Percentiles rank a stretch among this genome's conserved stretches.
Evolutionary conservation across 2,888 invertebrate species (phyloP).

Genomic region (Prosapia bicincta): DNA sequence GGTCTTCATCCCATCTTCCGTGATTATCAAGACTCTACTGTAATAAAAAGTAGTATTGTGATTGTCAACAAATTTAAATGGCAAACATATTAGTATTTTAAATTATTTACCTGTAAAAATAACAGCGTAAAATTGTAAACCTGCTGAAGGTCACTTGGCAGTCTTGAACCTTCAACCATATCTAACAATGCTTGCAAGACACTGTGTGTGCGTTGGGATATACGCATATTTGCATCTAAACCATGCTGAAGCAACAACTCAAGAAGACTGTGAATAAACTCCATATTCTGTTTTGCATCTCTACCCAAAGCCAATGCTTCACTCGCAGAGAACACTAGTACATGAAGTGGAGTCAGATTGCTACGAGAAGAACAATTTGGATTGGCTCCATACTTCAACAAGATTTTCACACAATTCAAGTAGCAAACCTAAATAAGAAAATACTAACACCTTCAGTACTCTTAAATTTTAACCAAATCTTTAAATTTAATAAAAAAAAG

Average conservation of each 20-base stretch:
- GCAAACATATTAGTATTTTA: not conserved
- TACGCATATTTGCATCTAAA: conserved; percentile 59
- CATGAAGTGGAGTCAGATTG: conserved; percentile 65
- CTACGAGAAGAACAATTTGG: conserved; percentile 67
- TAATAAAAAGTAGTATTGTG: too few species aligned
- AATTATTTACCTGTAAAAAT: conserved; percentile 53
- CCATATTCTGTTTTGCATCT: conserved; percentile 62
- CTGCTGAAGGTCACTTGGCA: conserved; percentile 62
- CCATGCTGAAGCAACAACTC: conserved; percentile 62
- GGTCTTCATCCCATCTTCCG: too few species aligned
- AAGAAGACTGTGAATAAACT: conserved; percentile 66
- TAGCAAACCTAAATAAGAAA: conserved; percentile 57
- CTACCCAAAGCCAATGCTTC: conserved; percentile 66
- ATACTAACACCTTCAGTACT: too few species aligned
- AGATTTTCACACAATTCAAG: conserved; percentile 63
- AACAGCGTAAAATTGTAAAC: conserved; percentile 67
- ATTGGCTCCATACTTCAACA: conserved; percentile 67
- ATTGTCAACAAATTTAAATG: too few species aligned
- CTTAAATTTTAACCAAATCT: too few species aligned
- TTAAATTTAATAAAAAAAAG: too few species aligned
- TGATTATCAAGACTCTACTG: too few species aligned
- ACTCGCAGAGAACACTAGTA: conserved; percentile 66
- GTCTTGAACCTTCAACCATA: conserved; percentile 65
- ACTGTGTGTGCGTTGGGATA: conserved; percentile 61
- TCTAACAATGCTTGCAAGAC: conserved; percentile 66